phyloP scores from a whole-genome alignment of 53 echinoderm and acorn worm species.

The Astropecten irregularis region DNA sequence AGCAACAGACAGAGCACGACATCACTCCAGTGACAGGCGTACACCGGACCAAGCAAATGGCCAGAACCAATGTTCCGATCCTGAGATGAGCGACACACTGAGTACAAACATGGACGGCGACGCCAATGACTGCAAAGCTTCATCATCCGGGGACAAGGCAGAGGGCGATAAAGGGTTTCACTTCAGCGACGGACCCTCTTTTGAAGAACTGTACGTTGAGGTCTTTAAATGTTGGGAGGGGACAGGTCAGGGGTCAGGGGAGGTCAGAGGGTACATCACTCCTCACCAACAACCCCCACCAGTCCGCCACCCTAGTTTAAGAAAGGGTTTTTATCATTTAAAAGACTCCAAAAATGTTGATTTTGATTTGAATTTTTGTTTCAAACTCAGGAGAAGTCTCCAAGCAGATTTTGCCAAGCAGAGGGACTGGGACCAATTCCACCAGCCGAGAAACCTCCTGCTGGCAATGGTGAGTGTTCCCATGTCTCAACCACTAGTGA shows the following conservation, averaged over 20 bases:
- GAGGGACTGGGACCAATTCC: conserved; percentile 92
- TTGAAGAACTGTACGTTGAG: conserved; percentile 38
- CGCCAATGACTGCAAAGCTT: too few relatives aligned
- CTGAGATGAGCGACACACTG: neutral
- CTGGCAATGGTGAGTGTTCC: conserved; percentile 79
- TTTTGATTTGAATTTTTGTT: too few relatives aligned
- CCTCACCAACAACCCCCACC: neutral
- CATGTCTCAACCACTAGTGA: too few relatives aligned
- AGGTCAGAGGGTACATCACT: too few relatives aligned
- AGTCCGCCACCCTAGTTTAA: neutral
- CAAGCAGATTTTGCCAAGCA: conserved; percentile 77
- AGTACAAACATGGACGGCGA: neutral
- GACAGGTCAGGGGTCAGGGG: too few relatives aligned
- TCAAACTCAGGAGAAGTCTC: conserved; percentile 76
- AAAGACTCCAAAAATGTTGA: too few relatives aligned
- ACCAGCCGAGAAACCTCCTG: conserved; percentile 85
- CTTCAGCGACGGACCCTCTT: conserved; percentile 27
- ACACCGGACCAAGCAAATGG: too few relatives aligned
- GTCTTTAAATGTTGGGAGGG: too few relatives aligned
- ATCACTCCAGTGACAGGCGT: too few relatives aligned
- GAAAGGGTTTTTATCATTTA: too few relatives aligned
- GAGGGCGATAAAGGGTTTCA: conserved; percentile 6
- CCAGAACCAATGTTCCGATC: neutral
- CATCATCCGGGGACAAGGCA: conserved; percentile 26
- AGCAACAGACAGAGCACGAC: too few relatives aligned